These are phyloP conservation scores for Heterochromis multidens DNA, from an alignment of 2,113 vertebrate genomes.

Conservation along the genomic window DNA sequence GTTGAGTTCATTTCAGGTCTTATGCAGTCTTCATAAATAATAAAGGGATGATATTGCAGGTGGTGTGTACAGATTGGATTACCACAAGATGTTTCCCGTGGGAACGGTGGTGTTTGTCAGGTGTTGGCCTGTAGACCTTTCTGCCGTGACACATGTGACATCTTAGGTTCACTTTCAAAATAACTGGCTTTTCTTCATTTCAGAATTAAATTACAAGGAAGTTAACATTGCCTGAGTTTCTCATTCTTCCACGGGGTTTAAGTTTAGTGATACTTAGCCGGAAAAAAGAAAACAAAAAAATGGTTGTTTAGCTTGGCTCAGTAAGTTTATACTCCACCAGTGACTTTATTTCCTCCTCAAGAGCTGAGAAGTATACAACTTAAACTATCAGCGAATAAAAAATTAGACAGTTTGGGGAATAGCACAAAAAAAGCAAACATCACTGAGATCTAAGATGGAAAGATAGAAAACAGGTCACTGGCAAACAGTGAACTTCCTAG, in stretches of 20 bases:
- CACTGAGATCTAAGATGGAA: background rate
- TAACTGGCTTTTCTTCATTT: background rate
- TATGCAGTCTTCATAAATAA: background rate
- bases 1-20: background rate
- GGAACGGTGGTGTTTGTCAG: background rate
- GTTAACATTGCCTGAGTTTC: background rate
- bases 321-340: constrained; percentile 14
- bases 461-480: constrained; percentile 33
- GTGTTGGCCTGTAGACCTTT: background rate
- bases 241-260: background rate
- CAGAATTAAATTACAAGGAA: background rate
- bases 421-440: background rate
- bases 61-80: background rate
- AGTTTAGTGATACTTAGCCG: background rate
- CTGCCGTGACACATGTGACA: background rate
- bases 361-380: background rate
- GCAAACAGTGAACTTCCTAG: constrained; percentile 28
- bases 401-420: background rate
- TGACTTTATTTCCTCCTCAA: constrained; percentile 15
- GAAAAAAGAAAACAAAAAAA: background rate
- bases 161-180: background rate
- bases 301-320: background rate
- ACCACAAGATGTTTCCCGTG: background rate
- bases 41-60: constrained; percentile 17
- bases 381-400: constrained; percentile 4